phyloP scores from a whole-genome alignment of 2,797 vertebrate species.

The Garrulus glandarius region DNA sequence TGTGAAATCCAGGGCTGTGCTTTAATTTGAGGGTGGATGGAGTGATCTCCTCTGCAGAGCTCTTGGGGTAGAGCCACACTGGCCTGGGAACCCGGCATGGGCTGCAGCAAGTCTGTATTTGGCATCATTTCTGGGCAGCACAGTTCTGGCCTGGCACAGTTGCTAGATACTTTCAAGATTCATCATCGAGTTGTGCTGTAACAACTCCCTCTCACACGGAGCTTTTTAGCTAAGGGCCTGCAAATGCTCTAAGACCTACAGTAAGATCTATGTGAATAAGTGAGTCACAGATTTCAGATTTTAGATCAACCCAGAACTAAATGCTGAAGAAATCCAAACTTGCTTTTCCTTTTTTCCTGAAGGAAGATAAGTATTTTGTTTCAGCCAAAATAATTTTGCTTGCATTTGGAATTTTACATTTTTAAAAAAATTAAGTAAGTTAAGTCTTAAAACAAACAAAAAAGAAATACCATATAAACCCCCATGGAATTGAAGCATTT shows the following conservation, averaged over 20 bases:
- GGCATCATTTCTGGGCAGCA: conserved; percentile 17
- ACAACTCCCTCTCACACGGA: not conserved
- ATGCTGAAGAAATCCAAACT: not conserved
- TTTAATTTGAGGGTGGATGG: not conserved
- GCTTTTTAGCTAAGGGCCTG: not conserved
- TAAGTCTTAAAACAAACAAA: not conserved
- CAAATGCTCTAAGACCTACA: not conserved
- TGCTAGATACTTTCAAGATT: conserved; percentile 16
- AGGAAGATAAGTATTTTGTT: not conserved
- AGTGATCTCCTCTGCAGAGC: not conserved
- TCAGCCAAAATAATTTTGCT: not conserved
- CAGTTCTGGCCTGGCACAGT: not conserved
- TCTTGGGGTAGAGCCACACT: not conserved
- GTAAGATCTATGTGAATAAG: not conserved
- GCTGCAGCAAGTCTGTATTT: not conserved
- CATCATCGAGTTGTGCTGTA: conserved; percentile 22
- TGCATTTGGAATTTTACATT: not conserved
- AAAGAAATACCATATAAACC: not conserved
- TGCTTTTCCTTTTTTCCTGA: not conserved
- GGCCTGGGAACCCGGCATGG: not conserved
- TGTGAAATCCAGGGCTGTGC: not conserved
- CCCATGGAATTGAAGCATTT: not conserved
- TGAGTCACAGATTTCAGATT: not conserved
- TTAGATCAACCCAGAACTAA: not conserved
- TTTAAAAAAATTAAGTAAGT: not conserved